Conservation (phyloP, 2,797 vertebrate species). For the Xiphorhynchus erythropygius region DNA sequence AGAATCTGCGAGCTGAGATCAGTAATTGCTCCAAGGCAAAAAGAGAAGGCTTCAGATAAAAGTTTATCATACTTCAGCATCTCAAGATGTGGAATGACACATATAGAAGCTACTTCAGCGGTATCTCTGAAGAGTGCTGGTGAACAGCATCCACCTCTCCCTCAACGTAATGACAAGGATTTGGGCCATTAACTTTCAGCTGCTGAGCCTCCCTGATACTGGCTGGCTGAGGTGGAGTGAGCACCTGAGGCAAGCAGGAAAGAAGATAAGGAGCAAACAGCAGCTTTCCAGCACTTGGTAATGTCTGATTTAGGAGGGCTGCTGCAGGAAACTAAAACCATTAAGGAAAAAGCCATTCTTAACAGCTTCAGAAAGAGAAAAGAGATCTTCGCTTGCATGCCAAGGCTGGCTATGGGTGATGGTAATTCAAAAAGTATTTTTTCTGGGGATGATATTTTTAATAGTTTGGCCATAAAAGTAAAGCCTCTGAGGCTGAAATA, state of each 20-base stretch:
- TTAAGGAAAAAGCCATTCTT: neutral
- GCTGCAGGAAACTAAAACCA: neutral
- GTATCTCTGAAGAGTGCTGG: neutral
- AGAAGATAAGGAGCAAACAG: neutral
- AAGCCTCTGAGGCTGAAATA: neutral
- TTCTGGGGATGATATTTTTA: neutral
- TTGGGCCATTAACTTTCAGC: conserved; percentile 4
- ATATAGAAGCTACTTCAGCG: neutral
- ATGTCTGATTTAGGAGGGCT: neutral
- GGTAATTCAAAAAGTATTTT: neutral
- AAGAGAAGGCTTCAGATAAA: neutral
- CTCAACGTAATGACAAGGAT: neutral
- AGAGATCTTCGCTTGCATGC: neutral
- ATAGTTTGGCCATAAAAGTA: neutral
- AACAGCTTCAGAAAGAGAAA: neutral
- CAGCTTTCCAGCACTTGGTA: neutral
- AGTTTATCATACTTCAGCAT: neutral
- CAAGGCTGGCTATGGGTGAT: neutral
- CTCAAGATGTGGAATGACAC: neutral
- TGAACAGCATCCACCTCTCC: neutral
- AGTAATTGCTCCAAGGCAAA: neutral
- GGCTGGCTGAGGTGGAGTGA: neutral
- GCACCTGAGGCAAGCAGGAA: neutral
- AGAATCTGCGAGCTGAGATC: neutral
- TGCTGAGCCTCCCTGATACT: neutral